Conservation (phyloP, 2,113 vertebrate genomes). For the Mesoclemmys tuberculata region DNA sequence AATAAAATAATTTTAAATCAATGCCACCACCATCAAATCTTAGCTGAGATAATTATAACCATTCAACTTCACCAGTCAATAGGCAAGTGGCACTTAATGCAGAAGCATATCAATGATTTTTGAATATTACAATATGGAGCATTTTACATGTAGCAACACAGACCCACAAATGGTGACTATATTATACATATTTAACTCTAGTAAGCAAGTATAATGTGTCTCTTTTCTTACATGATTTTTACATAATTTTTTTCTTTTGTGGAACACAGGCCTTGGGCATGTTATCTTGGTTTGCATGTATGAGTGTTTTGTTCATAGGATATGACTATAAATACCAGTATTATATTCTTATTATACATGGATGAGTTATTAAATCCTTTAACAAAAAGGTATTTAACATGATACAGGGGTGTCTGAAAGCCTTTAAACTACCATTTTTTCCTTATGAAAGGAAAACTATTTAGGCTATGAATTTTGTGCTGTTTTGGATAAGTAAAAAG, state of each 20-base stretch:
- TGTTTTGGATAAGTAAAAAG: neutral
- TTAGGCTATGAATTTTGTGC: neutral
- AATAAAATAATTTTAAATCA: neutral
- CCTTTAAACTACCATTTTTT: conserved; percentile 41
- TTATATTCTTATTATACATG: conserved; percentile 29
- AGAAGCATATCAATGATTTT: neutral
- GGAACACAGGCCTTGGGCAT: conserved; percentile 32
- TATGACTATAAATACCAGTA: neutral
- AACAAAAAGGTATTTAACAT: conserved; percentile 67
- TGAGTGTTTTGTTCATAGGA: conserved; percentile 15
- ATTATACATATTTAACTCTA: neutral
- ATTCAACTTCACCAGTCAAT: neutral
- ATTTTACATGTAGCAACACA: conserved; percentile 38
- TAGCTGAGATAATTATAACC: neutral
- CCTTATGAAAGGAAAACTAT: neutral
- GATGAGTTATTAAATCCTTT: conserved; percentile 65
- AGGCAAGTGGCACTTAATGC: neutral
- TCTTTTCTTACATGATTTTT: conserved; percentile 51
- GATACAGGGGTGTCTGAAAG: conserved; percentile 56
- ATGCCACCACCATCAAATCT: neutral
- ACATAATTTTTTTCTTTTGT: conserved; percentile 53
- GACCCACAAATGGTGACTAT: neutral
- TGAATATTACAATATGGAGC: conserved; percentile 54
- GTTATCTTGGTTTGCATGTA: conserved; percentile 46
- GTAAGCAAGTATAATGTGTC: conserved; percentile 16